Evolutionary conservation across 2,888 invertebrate genomes (phyloP).

Genomic region (Smittia aterrima): DNA sequence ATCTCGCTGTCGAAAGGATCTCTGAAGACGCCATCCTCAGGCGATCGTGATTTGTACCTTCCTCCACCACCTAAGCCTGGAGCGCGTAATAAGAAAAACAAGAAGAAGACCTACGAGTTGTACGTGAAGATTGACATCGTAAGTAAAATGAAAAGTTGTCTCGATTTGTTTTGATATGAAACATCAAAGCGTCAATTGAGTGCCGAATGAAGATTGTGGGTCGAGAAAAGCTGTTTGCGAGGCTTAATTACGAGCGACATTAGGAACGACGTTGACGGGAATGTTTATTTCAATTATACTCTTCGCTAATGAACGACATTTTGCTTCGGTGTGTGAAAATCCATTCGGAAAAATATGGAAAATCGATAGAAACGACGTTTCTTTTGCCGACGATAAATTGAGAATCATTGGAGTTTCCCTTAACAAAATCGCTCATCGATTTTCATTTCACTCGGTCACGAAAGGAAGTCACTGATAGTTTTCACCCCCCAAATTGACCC

Average conservation of each 20-base stretch:
- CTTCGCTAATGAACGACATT: too few relatives aligned
- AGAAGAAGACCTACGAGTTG: slow-evolving; percentile 75
- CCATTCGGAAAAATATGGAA: neutral
- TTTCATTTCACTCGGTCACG: slow-evolving; percentile 17
- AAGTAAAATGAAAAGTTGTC: slow-evolving; percentile 51
- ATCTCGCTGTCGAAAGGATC: slow-evolving; percentile 34
- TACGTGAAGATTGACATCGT: slow-evolving; percentile 81
- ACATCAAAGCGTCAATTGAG: slow-evolving; percentile 1
- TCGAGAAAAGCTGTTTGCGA: neutral
- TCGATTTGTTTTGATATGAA: neutral
- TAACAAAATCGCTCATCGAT: slow-evolving; percentile 36
- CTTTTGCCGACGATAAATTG: neutral
- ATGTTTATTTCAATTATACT: too few relatives aligned
- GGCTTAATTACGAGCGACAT: neutral
- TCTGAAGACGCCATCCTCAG: slow-evolving; percentile 23
- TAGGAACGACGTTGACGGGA: neutral
- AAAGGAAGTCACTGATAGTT: neutral
- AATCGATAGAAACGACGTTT: neutral
- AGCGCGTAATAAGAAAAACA: slow-evolving; percentile 63
- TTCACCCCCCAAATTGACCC: too few relatives aligned
- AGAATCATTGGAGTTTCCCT: slow-evolving; percentile 30
- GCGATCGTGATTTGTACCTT: slow-evolving; percentile 23
- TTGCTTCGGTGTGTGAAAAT: too few relatives aligned
- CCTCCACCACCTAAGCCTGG: slow-evolving; percentile 43
- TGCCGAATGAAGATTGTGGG: neutral